Evolutionary conservation across 2,113 vertebrate species (phyloP).

Genomic region (Myocastor coypus): DNA sequence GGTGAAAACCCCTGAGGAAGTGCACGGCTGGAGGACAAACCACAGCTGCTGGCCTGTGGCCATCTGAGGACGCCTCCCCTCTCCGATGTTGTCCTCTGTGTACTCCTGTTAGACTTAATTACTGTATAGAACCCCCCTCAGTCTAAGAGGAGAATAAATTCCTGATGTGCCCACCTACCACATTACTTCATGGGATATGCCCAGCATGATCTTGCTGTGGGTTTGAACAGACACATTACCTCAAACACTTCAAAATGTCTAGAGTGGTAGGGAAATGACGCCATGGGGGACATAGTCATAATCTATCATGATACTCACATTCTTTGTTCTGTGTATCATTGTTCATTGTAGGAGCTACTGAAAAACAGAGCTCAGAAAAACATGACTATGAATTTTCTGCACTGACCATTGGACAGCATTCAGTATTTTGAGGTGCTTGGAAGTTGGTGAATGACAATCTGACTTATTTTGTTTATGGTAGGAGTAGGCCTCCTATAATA

Average conservation of each 20-base stretch:
- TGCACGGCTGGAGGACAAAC: neutral
- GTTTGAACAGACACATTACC: neutral
- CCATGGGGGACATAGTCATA: accelerated
- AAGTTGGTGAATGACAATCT: neutral
- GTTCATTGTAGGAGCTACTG: accelerated
- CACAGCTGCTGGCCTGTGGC: accelerated
- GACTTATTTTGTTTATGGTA: accelerated
- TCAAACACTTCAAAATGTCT: accelerated
- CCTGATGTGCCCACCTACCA: accelerated
- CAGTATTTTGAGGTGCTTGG: accelerated
- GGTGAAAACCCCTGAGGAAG: neutral
- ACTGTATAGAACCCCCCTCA: neutral
- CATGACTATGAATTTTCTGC: accelerated
- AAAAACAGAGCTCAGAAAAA: neutral
- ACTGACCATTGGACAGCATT: accelerated
- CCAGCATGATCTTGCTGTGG: neutral
- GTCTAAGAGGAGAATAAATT: neutral
- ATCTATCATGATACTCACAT: accelerated
- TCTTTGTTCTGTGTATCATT: neutral
- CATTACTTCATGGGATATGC: neutral
- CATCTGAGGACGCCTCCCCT: neutral
- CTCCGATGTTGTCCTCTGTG: accelerated
- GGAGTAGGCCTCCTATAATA: accelerated
- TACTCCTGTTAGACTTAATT: neutral
- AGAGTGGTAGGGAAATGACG: accelerated